Evolutionary conservation across 2,888 invertebrate genomes (phyloP), one percentile per base, ranked within the genome.

Genomic region (Xanthia icteritia): DNA sequence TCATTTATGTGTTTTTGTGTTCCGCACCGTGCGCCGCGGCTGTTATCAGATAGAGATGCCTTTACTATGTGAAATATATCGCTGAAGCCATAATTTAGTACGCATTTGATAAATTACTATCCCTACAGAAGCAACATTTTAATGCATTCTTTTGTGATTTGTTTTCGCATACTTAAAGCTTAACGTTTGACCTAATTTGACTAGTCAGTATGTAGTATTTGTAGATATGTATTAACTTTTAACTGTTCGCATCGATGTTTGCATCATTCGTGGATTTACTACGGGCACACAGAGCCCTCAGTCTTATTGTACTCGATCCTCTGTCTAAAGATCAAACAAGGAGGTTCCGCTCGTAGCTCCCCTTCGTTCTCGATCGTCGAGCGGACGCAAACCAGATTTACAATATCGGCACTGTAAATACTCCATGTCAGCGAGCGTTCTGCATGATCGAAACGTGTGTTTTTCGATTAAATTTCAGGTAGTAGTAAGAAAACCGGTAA

Each of bases 381-480:
- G 86, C 82, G 86, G 77, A 78, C 76, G 74, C 82, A 73, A 81
- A 73, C 74, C 82, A 77, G 68, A 78, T 78, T 71, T 76, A 71
- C 77, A 84, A 68, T 83, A 81, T 84, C 86, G 87, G 87, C 95
- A 94, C 92, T 95, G 96, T 96, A 96, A 90, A 96, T 96, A 96
- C 89, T 87, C 90, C 96, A 94, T 95, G 91, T 91, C 92, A 93
- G 95, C 96, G 95, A 95, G 94, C 96, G 93, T 94, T 93, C 93
- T 95, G 97, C 97, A 97, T 96, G 97, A 96, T 95, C 95, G 96
- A 96, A 94, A 96, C 94, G 96, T 94, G 97, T 96, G 97, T 97
- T 96, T 95, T 96, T 94, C 94, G 94, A 91, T 96, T 96, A 87
- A 90, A 93, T 97, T 96, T 84, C 97, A 97, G 97, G 96, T 94